Conservation (phyloP, 2,888 invertebrate genomes). For the Caenorhabditis sinica region DNA sequence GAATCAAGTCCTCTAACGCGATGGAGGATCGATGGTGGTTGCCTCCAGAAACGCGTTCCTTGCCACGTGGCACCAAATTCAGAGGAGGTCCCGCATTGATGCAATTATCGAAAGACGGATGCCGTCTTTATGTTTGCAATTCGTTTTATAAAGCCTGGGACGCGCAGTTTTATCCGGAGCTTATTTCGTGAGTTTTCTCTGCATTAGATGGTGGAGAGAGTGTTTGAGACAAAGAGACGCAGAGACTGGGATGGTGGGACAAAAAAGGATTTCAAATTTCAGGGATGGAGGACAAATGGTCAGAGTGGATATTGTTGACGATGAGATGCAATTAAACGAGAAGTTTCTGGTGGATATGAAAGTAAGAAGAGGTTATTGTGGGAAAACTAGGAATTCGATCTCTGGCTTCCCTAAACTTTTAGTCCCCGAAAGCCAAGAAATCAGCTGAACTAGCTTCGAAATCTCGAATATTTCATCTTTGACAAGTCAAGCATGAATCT, state of each 20-base stretch:
- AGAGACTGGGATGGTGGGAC: background rate
- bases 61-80: constrained; percentile 88
- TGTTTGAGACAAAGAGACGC: background rate
- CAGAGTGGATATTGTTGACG: constrained; percentile 57
- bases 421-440: background rate
- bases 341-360: constrained; percentile 67
- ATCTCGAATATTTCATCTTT: no score
- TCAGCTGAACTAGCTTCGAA: background rate
- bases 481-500: no score
- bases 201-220: background rate
- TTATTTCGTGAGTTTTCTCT: constrained; percentile 86
- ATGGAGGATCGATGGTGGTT: constrained; percentile 69
- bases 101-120: constrained; percentile 95
- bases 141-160: constrained; percentile 96
- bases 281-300: constrained; percentile 87
- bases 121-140: constrained; percentile 90
- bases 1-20: constrained; percentile 43
- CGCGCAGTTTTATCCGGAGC: constrained; percentile 92
- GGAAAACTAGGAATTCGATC: background rate
- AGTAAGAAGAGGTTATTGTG: constrained; percentile 32
- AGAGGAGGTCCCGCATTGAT: constrained; percentile 95
- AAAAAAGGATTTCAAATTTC: constrained; percentile 45
- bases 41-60: constrained; percentile 51
- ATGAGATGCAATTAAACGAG: constrained; percentile 59
- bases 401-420: background rate